Percentiles rank a stretch among this genome's conserved stretches.
These are phyloP conservation scores for honey bee (Apis mellifera) DNA, from an alignment of 1,140 invertebrate genomes.

Conservation along the genomic window DNA sequence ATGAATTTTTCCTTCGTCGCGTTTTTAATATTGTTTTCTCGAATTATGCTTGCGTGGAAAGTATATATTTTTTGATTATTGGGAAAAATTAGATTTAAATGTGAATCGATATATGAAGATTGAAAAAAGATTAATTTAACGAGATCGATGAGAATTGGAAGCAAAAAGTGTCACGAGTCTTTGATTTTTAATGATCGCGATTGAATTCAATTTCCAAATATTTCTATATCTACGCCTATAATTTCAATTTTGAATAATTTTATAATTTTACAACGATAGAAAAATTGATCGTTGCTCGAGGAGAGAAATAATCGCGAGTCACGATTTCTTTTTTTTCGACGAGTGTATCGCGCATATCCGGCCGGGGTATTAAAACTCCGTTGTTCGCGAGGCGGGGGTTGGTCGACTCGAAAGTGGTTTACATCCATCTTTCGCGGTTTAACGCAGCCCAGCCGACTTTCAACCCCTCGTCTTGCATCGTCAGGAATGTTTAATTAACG, in stretches of 20 bases:
- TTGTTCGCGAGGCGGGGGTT: not conserved
- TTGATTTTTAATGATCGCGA: not conserved
- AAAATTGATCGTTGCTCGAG: not conserved
- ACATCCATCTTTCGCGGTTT: conserved; percentile 48
- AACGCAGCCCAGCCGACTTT: conserved; percentile 26
- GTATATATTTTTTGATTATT: too few species aligned
- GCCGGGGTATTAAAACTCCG: conserved; percentile 21
- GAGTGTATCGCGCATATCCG: not conserved
- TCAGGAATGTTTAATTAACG: conserved; percentile 67
- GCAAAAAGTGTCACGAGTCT: too few species aligned
- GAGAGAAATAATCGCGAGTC: not conserved
- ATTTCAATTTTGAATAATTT: too few species aligned
- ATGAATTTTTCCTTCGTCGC: not conserved
- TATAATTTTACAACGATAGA: not conserved
- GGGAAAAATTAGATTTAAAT: too few species aligned
- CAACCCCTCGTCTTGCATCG: conserved; percentile 44
- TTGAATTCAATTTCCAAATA: not conserved
- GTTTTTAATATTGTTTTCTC: not conserved
- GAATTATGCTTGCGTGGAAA: too few species aligned
- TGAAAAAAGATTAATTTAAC: too few species aligned
- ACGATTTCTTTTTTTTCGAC: too few species aligned
- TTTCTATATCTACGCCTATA: not conserved
- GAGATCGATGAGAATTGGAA: too few species aligned
- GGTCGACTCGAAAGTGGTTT: conserved; percentile 36
- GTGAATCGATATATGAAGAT: too few species aligned